Evolutionary conservation across 2,113 vertebrate species (phyloP).

Genomic region (Puffinus mauretanicus): DNA sequence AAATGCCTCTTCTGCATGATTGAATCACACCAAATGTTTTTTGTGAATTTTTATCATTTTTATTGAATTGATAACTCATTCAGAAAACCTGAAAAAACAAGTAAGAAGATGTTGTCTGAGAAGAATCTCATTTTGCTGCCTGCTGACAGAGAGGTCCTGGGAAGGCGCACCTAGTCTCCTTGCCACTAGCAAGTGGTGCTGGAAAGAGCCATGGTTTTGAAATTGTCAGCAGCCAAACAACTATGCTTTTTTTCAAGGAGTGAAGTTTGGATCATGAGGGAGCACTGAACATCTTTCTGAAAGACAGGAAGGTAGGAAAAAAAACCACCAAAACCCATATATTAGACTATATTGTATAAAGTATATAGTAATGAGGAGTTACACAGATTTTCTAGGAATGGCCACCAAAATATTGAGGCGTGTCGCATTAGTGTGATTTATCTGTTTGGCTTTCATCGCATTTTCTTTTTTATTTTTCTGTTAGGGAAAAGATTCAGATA

Average conservation of each 20-base stretch:
- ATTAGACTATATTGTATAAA: not conserved
- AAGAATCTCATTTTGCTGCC: not conserved
- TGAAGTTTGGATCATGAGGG: not conserved
- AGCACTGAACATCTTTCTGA: not conserved
- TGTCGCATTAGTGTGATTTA: not conserved
- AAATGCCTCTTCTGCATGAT: not conserved
- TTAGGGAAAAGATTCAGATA: not conserved
- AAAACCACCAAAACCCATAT: not conserved
- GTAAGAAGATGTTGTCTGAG: not conserved
- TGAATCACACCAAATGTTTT: not conserved
- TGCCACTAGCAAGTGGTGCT: rapidly evolving
- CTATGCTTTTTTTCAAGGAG: rapidly evolving
- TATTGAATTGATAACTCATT: not conserved
- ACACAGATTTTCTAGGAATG: not conserved
- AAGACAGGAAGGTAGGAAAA: not conserved
- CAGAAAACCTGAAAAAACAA: not conserved
- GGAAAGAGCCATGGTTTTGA: not conserved
- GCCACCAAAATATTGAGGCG: not conserved
- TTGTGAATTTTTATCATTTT: not conserved
- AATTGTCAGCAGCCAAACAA: not conserved
- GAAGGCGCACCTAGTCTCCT: not conserved
- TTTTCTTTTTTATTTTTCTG: not conserved
- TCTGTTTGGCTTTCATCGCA: not conserved
- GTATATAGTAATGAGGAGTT: not conserved
- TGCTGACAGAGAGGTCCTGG: not conserved